Evolutionary conservation across 2,113 vertebrate genomes (phyloP).

Genomic region (Hymenochirus boettgeri): DNA sequence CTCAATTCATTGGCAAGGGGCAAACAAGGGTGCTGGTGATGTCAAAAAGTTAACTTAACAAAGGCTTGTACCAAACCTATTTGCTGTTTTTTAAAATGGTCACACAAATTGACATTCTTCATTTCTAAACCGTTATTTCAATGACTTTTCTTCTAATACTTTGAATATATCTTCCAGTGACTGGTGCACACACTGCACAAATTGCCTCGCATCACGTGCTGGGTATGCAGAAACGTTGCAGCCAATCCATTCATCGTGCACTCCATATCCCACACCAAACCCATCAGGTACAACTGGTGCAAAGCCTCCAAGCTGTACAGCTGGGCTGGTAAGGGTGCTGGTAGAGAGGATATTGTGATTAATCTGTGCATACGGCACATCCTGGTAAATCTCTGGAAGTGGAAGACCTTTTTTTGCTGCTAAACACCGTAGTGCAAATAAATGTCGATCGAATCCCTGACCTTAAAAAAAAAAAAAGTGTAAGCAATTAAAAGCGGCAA

Average conservation of each 20-base stretch:
- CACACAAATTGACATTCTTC: neutral
- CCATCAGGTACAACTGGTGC: conserved; percentile 86
- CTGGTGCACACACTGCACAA: conserved; percentile 78
- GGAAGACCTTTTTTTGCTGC: conserved; percentile 61
- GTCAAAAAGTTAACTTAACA: neutral
- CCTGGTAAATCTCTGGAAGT: conserved; percentile 77
- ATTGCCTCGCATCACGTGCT: conserved; percentile 73
- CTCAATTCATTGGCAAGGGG: too few relatives aligned
- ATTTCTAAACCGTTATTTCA: conserved; percentile 54
- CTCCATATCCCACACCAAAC: conserved; percentile 81
- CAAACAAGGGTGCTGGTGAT: too few relatives aligned
- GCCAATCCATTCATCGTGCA: conserved; percentile 85
- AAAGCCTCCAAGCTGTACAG: conserved; percentile 81
- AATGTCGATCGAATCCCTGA: conserved; percentile 93
- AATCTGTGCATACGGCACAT: conserved; percentile 74
- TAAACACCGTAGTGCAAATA: conserved; percentile 79
- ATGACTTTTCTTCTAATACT: conserved; percentile 76
- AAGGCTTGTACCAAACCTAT: neutral
- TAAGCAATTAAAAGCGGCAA: too few relatives aligned
- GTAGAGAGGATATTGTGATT: conserved; percentile 79
- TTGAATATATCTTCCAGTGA: conserved; percentile 87
- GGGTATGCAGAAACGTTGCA: conserved; percentile 86
- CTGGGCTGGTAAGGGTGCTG: conserved; percentile 82
- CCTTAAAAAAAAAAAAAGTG: conserved; percentile 62
- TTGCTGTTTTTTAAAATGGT: neutral